Evolutionary conservation across 2,888 invertebrate genomes (phyloP).

Genomic region (Cheilosia variabilis): DNA sequence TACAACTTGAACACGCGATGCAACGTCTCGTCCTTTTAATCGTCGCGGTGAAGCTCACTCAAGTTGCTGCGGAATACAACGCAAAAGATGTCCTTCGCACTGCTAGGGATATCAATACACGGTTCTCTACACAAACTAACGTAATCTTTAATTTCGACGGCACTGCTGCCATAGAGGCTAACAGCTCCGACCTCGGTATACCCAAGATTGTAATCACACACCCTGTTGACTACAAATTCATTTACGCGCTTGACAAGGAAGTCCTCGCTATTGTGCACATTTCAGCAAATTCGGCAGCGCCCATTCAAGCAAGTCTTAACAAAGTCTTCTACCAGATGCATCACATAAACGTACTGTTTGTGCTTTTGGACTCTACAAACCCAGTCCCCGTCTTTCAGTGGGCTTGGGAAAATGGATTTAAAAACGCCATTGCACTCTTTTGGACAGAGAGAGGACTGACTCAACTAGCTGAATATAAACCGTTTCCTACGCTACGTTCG

Average conservation of each 20-base stretch:
- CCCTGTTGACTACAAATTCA: constrained; percentile 6
- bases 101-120: background rate
- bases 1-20: background rate
- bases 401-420: constrained; percentile 38
- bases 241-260: constrained; percentile 8
- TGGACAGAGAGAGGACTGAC: background rate
- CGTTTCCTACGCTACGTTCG: constrained; percentile 3
- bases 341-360: constrained; percentile 22
- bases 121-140: constrained; percentile 16
- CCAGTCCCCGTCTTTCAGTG: constrained; percentile 7
- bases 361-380: background rate
- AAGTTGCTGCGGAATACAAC: background rate
- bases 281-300: background rate
- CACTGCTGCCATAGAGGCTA: too few relatives aligned
- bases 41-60: background rate
- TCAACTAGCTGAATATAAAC: constrained; percentile 10
- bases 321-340: constrained; percentile 17
- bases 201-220: background rate
- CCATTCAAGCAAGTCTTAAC: background rate
- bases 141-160: constrained; percentile 12
- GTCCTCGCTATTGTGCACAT: constrained; percentile 10
- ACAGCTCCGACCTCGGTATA: background rate
- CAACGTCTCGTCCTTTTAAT: background rate
- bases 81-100: background rate
- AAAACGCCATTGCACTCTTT: constrained; percentile 2